Evolutionary conservation across 2,797 vertebrate species (phyloP).

Genomic region (Corythornis leucogaster): DNA sequence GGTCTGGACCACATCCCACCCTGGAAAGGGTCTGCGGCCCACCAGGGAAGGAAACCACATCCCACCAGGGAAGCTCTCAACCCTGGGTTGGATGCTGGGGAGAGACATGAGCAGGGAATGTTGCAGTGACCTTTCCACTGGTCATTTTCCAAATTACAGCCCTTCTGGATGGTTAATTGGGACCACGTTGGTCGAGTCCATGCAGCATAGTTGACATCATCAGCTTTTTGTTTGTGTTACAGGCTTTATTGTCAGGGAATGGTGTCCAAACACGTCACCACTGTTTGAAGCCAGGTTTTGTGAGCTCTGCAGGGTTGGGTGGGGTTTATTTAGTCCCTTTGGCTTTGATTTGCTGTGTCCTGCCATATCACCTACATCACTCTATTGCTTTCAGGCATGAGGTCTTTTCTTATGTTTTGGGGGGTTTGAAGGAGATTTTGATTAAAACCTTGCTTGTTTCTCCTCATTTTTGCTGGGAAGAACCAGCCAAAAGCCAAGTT

Average conservation of each 20-base stretch:
- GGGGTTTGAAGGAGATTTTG: background rate
- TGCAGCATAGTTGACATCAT: background rate
- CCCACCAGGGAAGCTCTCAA: rapidly evolving
- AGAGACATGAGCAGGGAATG: background rate
- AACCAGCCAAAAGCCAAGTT: background rate
- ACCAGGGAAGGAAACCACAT: background rate
- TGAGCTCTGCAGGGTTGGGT: background rate
- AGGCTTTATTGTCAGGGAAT: constrained; percentile 16
- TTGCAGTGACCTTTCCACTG: background rate
- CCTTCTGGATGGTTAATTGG: constrained; percentile 1
- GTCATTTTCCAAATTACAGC: background rate
- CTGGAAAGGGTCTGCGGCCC: background rate
- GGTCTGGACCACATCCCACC: background rate
- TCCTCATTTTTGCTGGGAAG: background rate
- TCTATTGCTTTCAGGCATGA: rapidly evolving
- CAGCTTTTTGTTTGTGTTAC: background rate
- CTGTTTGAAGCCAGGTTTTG: background rate
- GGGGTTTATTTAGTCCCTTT: background rate
- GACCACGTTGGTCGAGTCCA: constrained; percentile 33
- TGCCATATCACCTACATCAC: background rate
- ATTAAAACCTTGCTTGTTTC: background rate
- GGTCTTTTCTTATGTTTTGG: background rate
- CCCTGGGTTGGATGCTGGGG: background rate
- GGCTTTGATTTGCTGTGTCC: background rate
- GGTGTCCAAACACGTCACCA: constrained; percentile 7